These are phyloP conservation scores for Lagopus muta DNA, from an alignment of 2,113 vertebrate genomes.

Conservation along the genomic window DNA sequence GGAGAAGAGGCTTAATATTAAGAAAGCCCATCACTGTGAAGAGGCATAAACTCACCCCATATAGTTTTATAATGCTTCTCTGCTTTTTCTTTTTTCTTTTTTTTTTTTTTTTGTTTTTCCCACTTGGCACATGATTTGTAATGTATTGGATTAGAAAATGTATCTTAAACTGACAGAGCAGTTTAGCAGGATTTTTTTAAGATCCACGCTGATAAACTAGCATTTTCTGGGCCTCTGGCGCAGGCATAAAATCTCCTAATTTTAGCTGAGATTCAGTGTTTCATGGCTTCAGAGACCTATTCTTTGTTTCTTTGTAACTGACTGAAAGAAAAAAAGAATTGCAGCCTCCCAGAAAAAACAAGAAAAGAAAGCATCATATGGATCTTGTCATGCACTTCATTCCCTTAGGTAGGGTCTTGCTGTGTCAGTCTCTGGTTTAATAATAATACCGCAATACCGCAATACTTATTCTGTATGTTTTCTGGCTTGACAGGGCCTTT, in stretches of 20 bases:
- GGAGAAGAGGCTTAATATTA: not conserved
- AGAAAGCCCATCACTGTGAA: not conserved
- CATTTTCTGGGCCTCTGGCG: not conserved
- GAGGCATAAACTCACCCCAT: not conserved
- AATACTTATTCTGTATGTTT: not conserved
- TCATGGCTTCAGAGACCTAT: not conserved
- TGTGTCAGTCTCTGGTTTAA: slow-evolving; percentile 21
- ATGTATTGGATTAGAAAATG: not conserved
- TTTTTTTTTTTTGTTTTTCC: not conserved
- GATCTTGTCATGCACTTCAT: not conserved
- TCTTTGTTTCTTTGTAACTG: not conserved
- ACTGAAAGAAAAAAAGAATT: not conserved
- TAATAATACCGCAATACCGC: slow-evolving; percentile 11
- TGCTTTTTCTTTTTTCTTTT: not conserved
- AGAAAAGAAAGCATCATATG: not conserved
- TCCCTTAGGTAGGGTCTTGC: not conserved
- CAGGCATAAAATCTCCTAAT: not conserved
- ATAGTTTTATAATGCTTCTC: not conserved
- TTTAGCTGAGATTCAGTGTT: not conserved
- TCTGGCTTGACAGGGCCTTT: slow-evolving; percentile 14
- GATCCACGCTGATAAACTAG: not conserved
- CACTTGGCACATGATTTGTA: not conserved
- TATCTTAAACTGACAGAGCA: not conserved
- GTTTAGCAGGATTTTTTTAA: not conserved
- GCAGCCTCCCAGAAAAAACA: not conserved